phyloP scores from a whole-genome alignment of 37 sponge, comb jelly and placozoan genomes.

The Crambe crambe region DNA sequence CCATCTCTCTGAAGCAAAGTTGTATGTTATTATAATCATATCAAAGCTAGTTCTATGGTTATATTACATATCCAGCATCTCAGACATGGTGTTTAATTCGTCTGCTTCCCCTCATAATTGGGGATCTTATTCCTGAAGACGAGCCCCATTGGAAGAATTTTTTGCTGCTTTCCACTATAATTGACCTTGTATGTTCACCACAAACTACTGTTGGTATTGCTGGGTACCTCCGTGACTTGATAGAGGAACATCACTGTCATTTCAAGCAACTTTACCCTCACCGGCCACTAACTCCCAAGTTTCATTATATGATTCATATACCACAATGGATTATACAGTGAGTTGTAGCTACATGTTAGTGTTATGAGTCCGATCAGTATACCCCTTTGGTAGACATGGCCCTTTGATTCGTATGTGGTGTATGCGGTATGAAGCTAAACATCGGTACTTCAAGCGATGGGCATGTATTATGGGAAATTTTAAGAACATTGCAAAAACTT shows the following conservation, averaged over 20 bases:
- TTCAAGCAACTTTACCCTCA: slow-evolving; percentile 2
- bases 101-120: slow-evolving; percentile 11
- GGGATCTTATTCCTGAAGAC: slow-evolving; percentile 11
- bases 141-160: background rate
- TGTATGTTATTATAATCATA: background rate
- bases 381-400: too few species aligned
- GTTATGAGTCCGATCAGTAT: too few species aligned
- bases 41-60: background rate
- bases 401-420: too few species aligned
- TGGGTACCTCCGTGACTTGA: background rate
- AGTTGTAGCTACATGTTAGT: too few species aligned
- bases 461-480: too few species aligned
- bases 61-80: background rate
- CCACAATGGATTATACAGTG: slow-evolving; percentile 4
- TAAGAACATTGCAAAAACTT: too few species aligned
- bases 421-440: too few species aligned
- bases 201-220: background rate
- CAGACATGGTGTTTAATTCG: slow-evolving; percentile 7
- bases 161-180: background rate
- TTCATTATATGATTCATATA: slow-evolving; percentile 8
- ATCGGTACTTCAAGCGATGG: too few species aligned
- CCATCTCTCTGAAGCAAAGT: background rate
- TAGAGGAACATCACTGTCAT: background rate
- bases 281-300: background rate
- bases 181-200: background rate